Conservation (phyloP, 2,888 invertebrate genomes). For the Agrilus mali region DNA sequence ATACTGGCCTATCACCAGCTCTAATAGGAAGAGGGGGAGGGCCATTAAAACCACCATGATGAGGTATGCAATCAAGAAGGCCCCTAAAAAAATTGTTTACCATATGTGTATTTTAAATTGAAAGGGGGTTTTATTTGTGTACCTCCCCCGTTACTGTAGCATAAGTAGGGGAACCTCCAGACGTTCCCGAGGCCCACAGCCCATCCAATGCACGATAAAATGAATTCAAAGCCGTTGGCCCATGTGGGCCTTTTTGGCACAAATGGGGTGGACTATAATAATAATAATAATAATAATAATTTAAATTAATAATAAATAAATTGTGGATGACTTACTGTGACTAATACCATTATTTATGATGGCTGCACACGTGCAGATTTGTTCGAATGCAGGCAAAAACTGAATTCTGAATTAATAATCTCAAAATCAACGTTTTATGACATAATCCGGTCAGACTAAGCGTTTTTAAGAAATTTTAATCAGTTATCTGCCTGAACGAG, state of each 20-base stretch:
- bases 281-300: too few species aligned
- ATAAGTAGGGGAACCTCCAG: slow-evolving; percentile 80
- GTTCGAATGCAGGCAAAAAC: too few species aligned
- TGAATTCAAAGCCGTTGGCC: slow-evolving; percentile 63
- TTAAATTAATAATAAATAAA: too few species aligned
- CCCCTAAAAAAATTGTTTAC: slow-evolving; percentile 41
- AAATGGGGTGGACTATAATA: too few species aligned
- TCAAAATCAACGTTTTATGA: too few species aligned
- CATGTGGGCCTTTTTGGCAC: slow-evolving; percentile 47
- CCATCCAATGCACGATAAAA: slow-evolving; percentile 71
- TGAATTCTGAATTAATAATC: too few species aligned
- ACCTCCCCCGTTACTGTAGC: slow-evolving; percentile 88
- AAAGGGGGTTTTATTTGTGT: slow-evolving; percentile 15
- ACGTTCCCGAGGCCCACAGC: slow-evolving; percentile 79
- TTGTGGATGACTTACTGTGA: too few species aligned
- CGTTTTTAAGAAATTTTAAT: too few species aligned
- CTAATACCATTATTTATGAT: too few species aligned
- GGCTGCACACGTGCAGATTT: too few species aligned
- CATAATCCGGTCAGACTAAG: too few species aligned
- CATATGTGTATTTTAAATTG: background rate
- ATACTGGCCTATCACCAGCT: slow-evolving; percentile 77
- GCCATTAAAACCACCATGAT: slow-evolving; percentile 71
- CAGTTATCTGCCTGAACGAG: too few species aligned
- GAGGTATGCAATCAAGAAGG: slow-evolving; percentile 78
- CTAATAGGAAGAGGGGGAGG: slow-evolving; percentile 79